Evolutionary conservation across 2,113 vertebrate genomes (phyloP), one percentile per base, ranked within the genome.

Genomic region (Porphyrio hochstetteri): DNA sequence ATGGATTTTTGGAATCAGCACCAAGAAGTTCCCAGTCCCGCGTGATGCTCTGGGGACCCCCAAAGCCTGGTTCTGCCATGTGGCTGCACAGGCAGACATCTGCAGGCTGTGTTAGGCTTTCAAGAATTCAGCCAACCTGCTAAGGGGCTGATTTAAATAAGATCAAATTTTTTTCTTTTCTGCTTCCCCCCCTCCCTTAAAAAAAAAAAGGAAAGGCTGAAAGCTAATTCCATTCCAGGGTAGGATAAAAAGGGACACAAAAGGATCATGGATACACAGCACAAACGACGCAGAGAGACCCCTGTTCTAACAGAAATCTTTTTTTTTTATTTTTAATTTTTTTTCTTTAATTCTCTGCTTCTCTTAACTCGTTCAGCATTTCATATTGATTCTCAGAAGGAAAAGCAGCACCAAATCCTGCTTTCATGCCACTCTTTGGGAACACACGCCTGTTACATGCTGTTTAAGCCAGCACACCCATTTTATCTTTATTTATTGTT

Each of bases 81-180:
- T 98, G 98, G 98, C 97, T 97, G 96, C 96, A 95, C 97, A 96
- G 97, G 96, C 97, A 97, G 98, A 98, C 98, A 98, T 98, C 98
- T 98, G 98, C 96, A 97, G 96, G 95, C 97, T 90, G 91, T 56
- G 95, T 42, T 76, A 96, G 93, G 97, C 96, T 97, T 98, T 96
- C 61, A 76, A 92, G 92, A 94, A 89, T 95, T 95, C 93, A 97
- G 97, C 97, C 98, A 98, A 98, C 95, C 97, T 97, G 97, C 97
- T 97, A 95, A 97, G 97, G 98, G 97, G 95, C 96, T 98, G 97
- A 98, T 98, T 98, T 98, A 98, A 98, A 98, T 98, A 97, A 97
- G 97, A 98, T 97, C 97, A 95, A 90, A 67, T 94, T 69, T 68
- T 86, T 68, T 67, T 7, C 2, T 53, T 60, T 42, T 63, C 83